Percentiles rank a stretch among this genome's conserved stretches.
Evolutionary conservation across 2,888 invertebrate species (phyloP).

Genomic region (Aplocera efformata): DNA sequence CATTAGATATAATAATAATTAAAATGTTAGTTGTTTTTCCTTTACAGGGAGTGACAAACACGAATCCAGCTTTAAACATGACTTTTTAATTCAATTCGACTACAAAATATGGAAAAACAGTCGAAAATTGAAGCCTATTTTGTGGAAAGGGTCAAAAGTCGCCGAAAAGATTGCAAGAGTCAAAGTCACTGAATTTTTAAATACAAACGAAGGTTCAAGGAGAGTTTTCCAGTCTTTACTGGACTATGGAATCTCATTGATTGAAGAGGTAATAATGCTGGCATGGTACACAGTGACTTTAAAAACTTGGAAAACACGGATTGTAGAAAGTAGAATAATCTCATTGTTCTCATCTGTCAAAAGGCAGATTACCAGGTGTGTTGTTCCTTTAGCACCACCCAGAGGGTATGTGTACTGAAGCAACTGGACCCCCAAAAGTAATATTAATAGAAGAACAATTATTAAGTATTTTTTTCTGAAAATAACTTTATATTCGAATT

Average conservation of each 20-base stretch:
- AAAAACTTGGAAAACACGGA: no score
- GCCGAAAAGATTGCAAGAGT: slow-evolving; percentile 57
- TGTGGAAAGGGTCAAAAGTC: slow-evolving; percentile 74
- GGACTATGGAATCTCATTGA: slow-evolving; percentile 75
- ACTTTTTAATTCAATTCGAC: slow-evolving; percentile 67
- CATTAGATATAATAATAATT: no score
- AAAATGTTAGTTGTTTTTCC: slow-evolving; percentile 24
- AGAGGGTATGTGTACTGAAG: no score
- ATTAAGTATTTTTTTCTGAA: no score
- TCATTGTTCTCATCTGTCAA: no score
- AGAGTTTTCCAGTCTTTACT: slow-evolving; percentile 73
- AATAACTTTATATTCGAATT: no score
- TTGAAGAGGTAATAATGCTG: slow-evolving; percentile 53
- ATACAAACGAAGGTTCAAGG: slow-evolving; percentile 58
- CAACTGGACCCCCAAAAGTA: no score
- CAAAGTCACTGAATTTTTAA: slow-evolving; percentile 68
- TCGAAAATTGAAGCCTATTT: slow-evolving; percentile 44
- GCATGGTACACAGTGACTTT: slow-evolving; percentile 2
- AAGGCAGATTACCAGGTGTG: no score
- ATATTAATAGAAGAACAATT: no score
- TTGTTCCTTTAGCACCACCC: no score
- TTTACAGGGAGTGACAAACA: slow-evolving; percentile 81
- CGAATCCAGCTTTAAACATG: slow-evolving; percentile 66
- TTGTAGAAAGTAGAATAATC: no score
- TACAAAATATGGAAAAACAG: slow-evolving; percentile 51